Percentiles rank a stretch among this genome's conserved stretches.
phyloP scores from a whole-genome alignment of 2,113 vertebrate species.

The Lontra canadensis region DNA sequence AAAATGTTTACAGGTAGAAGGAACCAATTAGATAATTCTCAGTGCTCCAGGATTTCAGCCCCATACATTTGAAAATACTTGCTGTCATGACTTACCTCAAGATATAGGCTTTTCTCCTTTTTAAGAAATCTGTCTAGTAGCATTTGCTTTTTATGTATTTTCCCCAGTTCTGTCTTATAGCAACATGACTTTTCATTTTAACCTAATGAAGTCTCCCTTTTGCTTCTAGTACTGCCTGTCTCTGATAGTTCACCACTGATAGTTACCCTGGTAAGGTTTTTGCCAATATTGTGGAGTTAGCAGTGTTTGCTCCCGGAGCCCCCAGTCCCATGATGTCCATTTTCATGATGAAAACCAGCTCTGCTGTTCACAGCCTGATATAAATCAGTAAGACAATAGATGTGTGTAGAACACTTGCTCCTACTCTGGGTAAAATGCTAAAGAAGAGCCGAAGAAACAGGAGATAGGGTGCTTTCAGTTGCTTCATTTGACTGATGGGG shows the following conservation, averaged over 20 bases:
- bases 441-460: background rate
- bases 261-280: background rate
- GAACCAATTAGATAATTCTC: background rate
- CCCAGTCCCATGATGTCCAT: background rate
- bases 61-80: constrained; percentile 2
- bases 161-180: background rate
- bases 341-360: background rate
- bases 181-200: background rate
- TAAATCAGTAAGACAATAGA: background rate
- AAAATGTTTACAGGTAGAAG: constrained; percentile 38
- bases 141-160: background rate
- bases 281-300: background rate
- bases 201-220: background rate
- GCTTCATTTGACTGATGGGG: background rate
- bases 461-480: background rate
- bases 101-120: background rate
- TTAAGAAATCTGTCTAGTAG: background rate
- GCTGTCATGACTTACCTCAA: background rate
- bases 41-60: background rate
- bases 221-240: background rate
- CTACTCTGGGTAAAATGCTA: background rate
- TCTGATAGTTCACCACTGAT: background rate
- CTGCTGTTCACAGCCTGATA: background rate
- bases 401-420: background rate
- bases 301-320: background rate